phyloP scores from a whole-genome alignment of 2,888 invertebrate genomes.

The Perizoma affinitatum region DNA sequence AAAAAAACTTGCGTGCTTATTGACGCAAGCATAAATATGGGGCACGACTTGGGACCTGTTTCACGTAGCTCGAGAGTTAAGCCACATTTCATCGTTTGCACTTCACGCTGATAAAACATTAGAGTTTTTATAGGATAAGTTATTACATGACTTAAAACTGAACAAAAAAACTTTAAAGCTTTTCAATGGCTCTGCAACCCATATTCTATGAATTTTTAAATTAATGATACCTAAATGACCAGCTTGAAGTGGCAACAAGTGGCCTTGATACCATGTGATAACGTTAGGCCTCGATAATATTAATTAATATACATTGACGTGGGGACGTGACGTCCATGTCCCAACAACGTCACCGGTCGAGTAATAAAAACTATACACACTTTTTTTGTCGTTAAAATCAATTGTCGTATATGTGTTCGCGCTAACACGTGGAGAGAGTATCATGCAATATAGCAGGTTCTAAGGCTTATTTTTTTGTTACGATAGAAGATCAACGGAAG shows the following conservation, averaged over 20 bases:
- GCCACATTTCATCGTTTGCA: too few relatives aligned
- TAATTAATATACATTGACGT: conserved; percentile 46
- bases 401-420: conserved; percentile 1
- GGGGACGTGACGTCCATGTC: conserved; percentile 37
- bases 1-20: too few relatives aligned
- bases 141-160: too few relatives aligned
- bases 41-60: too few relatives aligned
- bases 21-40: too few relatives aligned
- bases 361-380: conserved; percentile 17
- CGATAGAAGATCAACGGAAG: too few relatives aligned
- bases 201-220: too few relatives aligned
- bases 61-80: too few relatives aligned
- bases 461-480: background rate
- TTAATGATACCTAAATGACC: conserved; percentile 17
- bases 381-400: conserved; percentile 15
- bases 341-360: conserved; percentile 26
- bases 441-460: background rate
- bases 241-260: conserved; percentile 45
- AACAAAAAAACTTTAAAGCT: too few relatives aligned
- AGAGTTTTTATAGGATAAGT: too few relatives aligned
- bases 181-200: too few relatives aligned
- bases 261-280: conserved; percentile 32
- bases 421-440: background rate
- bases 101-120: too few relatives aligned
- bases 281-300: conserved; percentile 33